These are phyloP conservation scores for Albula goreensis DNA, from an alignment of 2,113 vertebrate genomes.

Conservation along the genomic window DNA sequence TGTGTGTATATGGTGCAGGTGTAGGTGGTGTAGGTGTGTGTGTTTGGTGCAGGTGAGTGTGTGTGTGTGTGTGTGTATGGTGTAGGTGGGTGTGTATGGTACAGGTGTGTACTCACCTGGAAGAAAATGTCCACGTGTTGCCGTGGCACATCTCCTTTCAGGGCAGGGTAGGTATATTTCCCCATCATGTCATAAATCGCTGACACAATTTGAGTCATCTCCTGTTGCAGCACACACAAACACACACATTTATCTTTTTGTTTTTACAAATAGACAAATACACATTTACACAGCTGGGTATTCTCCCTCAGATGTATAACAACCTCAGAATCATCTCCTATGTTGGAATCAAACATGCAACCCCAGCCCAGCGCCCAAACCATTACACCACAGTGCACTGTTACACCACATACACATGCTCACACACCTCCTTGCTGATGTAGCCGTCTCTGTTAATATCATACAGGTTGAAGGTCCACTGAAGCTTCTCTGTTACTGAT, in stretches of 20 bases:
- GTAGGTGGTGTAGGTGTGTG: not conserved
- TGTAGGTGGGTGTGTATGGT: not conserved
- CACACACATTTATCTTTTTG: not conserved
- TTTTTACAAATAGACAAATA: too few species aligned
- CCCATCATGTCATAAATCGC: conserved; percentile 99
- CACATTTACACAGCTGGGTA: not conserved
- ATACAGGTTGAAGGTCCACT: conserved; percentile 96
- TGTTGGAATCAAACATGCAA: not conserved
- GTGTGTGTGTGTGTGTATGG: not conserved
- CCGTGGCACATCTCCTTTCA: conserved; percentile 89
- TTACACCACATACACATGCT: conserved; percentile 8
- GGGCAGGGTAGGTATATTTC: conserved; percentile 91
- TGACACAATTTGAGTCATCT: conserved; percentile 96
- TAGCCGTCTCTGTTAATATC: conserved; percentile 96
- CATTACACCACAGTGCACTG: too few species aligned
- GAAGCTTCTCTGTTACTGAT: conserved; percentile 88
- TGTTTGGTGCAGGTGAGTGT: not conserved
- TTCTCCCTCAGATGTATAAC: too few species aligned
- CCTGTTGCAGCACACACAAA: conserved; percentile 64
- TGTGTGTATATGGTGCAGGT: too few species aligned
- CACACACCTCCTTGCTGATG: conserved; percentile 89
- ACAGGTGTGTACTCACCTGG: conserved; percentile 69
- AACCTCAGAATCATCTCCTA: too few species aligned
- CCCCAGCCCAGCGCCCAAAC: not conserved
- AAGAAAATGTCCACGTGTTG: conserved; percentile 96